These are phyloP conservation scores for Tachypleus tridentatus DNA, from an alignment of 1,140 invertebrate genomes.

Conservation along the genomic window DNA sequence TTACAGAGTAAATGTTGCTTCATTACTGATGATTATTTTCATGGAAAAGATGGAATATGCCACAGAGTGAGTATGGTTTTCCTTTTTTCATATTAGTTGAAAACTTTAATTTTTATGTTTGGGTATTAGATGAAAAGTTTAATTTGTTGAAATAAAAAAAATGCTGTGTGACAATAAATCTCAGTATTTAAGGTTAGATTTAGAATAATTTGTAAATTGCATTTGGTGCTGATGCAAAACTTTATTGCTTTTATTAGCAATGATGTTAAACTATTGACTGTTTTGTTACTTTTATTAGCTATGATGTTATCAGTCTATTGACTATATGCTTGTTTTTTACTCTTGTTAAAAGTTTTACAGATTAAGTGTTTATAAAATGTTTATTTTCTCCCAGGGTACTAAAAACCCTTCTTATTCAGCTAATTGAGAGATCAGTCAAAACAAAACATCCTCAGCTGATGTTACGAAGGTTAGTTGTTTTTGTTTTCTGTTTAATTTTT, in stretches of 20 bases:
- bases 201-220: too few species aligned
- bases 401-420: constrained; percentile 65
- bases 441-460: constrained; percentile 86
- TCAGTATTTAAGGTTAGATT: too few species aligned
- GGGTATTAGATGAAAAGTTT: neutral
- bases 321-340: too few species aligned
- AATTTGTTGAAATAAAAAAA: neutral
- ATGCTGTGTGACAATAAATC: neutral
- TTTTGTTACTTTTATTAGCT: too few species aligned
- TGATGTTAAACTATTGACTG: too few species aligned
- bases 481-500: constrained; percentile 27
- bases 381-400: constrained; percentile 42
- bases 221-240: too few species aligned
- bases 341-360: too few species aligned
- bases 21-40: constrained; percentile 77
- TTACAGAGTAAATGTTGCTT: constrained; percentile 74
- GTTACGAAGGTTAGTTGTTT: constrained; percentile 44
- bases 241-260: too few species aligned
- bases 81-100: neutral
- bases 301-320: too few species aligned
- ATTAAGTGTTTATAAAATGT: neutral
- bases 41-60: constrained; percentile 96
- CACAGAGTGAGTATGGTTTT: constrained; percentile 49
- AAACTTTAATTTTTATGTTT: constrained; percentile 8
- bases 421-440: constrained; percentile 81